Conservation (phyloP, 2,888 invertebrate species). For the Nudaria mundana region DNA sequence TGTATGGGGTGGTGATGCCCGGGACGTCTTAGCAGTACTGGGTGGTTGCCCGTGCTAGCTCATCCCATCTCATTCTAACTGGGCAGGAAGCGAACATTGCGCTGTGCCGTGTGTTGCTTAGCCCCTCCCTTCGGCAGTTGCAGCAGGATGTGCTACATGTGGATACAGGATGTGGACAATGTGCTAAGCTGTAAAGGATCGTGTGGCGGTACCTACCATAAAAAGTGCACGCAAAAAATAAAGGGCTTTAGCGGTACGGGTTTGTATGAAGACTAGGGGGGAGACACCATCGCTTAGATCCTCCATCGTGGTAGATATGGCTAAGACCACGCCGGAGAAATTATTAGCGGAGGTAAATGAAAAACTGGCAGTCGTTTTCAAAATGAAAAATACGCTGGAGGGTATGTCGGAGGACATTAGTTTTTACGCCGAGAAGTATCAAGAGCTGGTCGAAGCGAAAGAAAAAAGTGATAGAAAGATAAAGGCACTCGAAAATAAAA, state of each 20-base stretch:
- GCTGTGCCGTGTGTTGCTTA: too few species aligned
- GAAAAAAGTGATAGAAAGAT: not conserved
- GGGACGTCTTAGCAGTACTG: too few species aligned
- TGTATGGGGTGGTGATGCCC: too few species aligned
- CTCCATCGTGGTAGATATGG: not conserved
- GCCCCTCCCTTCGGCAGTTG: too few species aligned
- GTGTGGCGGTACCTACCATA: not conserved
- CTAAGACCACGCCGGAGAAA: not conserved
- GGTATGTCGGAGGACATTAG: not conserved
- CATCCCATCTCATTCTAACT: too few species aligned
- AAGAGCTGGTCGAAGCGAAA: not conserved
- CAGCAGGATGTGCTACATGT: too few species aligned
- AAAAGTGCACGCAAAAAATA: not conserved
- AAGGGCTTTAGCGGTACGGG: not conserved
- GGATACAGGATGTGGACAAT: too few species aligned
- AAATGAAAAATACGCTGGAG: not conserved
- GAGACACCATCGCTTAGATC: not conserved
- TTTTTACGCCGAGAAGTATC: not conserved
- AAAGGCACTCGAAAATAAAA: not conserved
- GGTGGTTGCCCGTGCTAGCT: too few species aligned
- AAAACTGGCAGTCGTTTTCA: not conserved
- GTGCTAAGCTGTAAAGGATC: not conserved
- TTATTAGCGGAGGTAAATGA: not conserved
- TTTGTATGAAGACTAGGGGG: not conserved
- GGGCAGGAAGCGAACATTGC: too few species aligned